These are phyloP conservation scores for Atherix ibis DNA, from an alignment of 2,888 invertebrate species.

Conservation along the genomic window DNA sequence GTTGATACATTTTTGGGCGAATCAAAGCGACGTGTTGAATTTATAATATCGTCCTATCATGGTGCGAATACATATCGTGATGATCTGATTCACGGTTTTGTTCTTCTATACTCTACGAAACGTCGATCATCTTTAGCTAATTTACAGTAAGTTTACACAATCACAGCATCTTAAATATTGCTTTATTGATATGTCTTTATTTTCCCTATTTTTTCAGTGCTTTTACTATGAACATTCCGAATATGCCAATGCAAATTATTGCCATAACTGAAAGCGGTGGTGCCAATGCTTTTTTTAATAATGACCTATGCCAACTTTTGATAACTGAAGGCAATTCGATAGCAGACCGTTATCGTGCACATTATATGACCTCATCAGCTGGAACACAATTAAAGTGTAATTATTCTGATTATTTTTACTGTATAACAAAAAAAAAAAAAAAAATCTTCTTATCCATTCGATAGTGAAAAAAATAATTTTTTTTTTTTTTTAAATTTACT, in stretches of 20 bases:
- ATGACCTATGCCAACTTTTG: conserved; percentile 74
- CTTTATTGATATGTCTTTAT: not conserved
- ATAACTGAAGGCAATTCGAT: conserved; percentile 87
- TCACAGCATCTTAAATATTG: too few species aligned
- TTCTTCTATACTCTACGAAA: conserved; percentile 87
- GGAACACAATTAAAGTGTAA: conserved; percentile 76
- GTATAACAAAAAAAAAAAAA: too few species aligned
- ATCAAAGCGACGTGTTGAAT: conserved; percentile 72
- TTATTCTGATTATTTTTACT: too few species aligned
- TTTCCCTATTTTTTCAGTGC: conserved; percentile 45
- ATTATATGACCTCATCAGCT: conserved; percentile 80
- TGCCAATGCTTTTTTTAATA: conserved; percentile 78
- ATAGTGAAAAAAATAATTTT: too few species aligned
- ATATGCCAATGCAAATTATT: conserved; percentile 84
- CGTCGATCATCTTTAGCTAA: conserved; percentile 88
- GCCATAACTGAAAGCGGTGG: conserved; percentile 84
- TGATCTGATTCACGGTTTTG: conserved; percentile 86
- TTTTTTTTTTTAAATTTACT: too few species aligned
- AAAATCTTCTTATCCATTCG: not conserved
- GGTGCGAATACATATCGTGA: conserved; percentile 84
- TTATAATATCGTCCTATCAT: conserved; percentile 89
- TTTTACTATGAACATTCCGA: conserved; percentile 84
- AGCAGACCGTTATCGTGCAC: conserved; percentile 75
- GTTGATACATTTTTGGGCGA: conserved; percentile 86
- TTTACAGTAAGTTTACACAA: conserved; percentile 48